phyloP scores from a whole-genome alignment of 2,888 invertebrate species.

The Tipula unca region DNA sequence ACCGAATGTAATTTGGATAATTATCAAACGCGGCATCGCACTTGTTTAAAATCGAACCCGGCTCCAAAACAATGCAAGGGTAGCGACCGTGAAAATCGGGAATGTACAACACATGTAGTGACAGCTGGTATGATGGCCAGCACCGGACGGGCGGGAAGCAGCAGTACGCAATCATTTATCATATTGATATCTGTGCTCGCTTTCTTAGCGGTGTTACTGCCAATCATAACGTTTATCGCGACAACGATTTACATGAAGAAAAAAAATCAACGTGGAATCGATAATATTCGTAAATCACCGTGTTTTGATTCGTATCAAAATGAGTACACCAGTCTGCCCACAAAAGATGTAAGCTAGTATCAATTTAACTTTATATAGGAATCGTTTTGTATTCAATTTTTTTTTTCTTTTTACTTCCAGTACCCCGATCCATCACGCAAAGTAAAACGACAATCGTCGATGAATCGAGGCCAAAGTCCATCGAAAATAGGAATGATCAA shows the following conservation, averaged over 20 bases:
- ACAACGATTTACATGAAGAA: neutral
- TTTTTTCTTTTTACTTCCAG: constrained; percentile 23
- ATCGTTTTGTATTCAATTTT: too few relatives aligned
- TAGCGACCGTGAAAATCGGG: constrained; percentile 55
- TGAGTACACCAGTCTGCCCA: constrained; percentile 73
- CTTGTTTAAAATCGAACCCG: constrained; percentile 49
- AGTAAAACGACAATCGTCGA: constrained; percentile 60
- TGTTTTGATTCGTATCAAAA: constrained; percentile 77
- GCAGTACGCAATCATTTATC: neutral
- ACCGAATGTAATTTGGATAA: constrained; percentile 54
- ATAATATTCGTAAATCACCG: constrained; percentile 63
- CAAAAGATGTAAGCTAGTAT: constrained; percentile 57
- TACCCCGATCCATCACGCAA: constrained; percentile 41
- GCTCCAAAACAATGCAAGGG: constrained; percentile 59
- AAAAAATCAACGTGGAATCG: constrained; percentile 32
- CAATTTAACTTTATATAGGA: neutral
- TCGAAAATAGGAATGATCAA: constrained; percentile 34
- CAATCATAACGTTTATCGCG: neutral
- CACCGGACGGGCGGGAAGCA: neutral
- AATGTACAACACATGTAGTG: constrained; percentile 43
- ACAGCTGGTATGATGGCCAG: constrained; percentile 16
- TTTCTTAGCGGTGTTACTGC: neutral
- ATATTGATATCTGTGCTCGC: neutral
- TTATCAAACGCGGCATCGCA: constrained; percentile 59
- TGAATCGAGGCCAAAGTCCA: constrained; percentile 47